A percentile compares a stretch with the other conserved stretches of the same genome.
Evolutionary conservation across 2,888 invertebrate genomes (phyloP).

Genomic region (Drymonia ruficornis): DNA sequence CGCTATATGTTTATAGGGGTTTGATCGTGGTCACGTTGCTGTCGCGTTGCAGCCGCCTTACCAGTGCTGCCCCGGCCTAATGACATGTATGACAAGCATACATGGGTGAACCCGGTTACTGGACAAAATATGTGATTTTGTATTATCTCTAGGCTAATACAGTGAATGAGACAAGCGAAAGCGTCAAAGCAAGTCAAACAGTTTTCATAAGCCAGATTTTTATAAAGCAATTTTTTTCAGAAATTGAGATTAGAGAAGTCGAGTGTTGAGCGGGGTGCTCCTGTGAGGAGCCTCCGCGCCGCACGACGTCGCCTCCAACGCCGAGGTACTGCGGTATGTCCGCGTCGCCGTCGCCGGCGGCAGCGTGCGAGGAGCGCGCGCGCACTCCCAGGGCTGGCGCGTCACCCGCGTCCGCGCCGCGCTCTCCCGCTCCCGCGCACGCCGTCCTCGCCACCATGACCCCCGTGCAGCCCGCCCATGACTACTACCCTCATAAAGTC

Average conservation of each 20-base stretch:
- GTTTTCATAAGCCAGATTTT: neutral
- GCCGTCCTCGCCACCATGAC: slow-evolving; percentile 94
- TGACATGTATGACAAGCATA: no score
- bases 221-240: slow-evolving; percentile 63
- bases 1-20: no score
- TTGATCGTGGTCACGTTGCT: no score
- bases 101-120: no score
- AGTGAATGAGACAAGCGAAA: slow-evolving; percentile 1
- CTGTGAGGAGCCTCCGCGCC: slow-evolving; percentile 68
- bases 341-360: slow-evolving; percentile 72
- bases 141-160: neutral
- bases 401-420: slow-evolving; percentile 80
- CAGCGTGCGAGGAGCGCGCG: slow-evolving; percentile 69
- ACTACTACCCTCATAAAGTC: slow-evolving; percentile 85
- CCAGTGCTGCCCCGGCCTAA: no score
- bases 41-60: no score
- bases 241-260: slow-evolving; percentile 54
- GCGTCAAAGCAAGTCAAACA: neutral
- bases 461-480: slow-evolving; percentile 92
- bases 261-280: slow-evolving; percentile 75
- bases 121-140: no score
- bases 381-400: slow-evolving; percentile 74
- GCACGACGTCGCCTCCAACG: slow-evolving; percentile 62
- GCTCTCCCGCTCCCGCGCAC: slow-evolving; percentile 88
- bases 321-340: slow-evolving; percentile 72